A percentile compares a stretch with the other conserved stretches of the same genome.
phyloP scores from a whole-genome alignment of 1,140 invertebrate genomes.

The Argopecten irradians region DNA sequence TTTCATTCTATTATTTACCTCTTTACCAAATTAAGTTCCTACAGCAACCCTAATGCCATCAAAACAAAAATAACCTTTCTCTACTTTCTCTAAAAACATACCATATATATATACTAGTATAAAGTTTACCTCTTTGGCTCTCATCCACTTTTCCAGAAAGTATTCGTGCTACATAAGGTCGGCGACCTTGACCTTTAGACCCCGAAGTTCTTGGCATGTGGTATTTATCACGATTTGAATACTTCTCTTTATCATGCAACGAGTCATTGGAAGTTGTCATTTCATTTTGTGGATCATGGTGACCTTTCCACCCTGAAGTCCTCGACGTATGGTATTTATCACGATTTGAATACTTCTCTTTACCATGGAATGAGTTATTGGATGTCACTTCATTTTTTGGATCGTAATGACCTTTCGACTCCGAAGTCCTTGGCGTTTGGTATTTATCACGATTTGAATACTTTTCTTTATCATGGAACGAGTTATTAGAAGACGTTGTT shows the following conservation, averaged over 20 bases:
- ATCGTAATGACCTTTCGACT: not conserved
- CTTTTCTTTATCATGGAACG: not conserved
- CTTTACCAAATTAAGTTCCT: too few species aligned
- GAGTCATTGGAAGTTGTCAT: not conserved
- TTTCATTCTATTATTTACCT: too few species aligned
- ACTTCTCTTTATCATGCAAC: not conserved
- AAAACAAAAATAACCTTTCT: too few species aligned
- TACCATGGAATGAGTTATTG: not conserved
- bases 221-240: not conserved
- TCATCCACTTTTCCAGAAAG: constrained; percentile 52
- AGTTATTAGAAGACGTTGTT: not conserved
- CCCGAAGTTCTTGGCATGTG: constrained; percentile 24
- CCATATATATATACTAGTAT: too few species aligned
- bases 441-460: not conserved
- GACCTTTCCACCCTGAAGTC: not conserved
- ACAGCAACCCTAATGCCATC: too few species aligned
- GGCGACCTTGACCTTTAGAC: not conserved
- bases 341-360: not conserved
- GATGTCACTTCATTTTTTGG: not conserved
- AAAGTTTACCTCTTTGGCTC: constrained; percentile 52
- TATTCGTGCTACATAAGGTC: constrained; percentile 3
- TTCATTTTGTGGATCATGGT: not conserved
- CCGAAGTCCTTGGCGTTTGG: not conserved
- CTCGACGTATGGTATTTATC: constrained; percentile 13
- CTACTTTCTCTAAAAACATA: too few species aligned